A percentile compares a stretch with the other conserved stretches of the same genome.
Conservation (phyloP, 2,797 vertebrate genomes). For the Heterohyrax brucei region DNA sequence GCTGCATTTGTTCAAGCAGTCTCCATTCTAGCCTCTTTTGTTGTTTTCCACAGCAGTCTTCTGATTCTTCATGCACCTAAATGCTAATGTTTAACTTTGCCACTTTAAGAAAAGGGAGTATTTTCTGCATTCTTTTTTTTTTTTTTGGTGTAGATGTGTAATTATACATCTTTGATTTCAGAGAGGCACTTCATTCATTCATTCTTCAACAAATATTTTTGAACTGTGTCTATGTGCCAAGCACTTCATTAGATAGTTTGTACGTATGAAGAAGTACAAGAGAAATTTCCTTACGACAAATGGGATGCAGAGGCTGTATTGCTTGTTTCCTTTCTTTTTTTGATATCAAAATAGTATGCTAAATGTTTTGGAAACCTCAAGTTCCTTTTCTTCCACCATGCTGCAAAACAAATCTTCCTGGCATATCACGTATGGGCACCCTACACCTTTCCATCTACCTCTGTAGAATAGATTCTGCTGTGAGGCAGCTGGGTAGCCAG, state of each 20-base stretch:
- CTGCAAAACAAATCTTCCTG: background rate
- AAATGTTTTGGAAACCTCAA: background rate
- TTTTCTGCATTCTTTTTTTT: background rate
- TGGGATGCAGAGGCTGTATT: background rate
- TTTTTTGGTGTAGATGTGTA: background rate
- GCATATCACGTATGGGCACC: background rate
- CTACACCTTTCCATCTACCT: too few species aligned
- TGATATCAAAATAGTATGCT: background rate
- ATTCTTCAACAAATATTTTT: background rate
- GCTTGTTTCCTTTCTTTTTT: background rate
- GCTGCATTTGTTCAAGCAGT: background rate
- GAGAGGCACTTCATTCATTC: background rate
- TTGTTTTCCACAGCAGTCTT: fast-evolving
- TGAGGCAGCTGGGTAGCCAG: background rate
- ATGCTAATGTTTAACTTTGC: background rate
- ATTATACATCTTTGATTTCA: background rate
- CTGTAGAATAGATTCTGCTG: background rate
- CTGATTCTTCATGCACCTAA: background rate
- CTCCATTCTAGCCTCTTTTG: background rate
- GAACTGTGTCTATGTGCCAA: background rate
- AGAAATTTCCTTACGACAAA: background rate
- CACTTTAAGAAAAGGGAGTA: background rate
- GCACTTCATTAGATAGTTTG: background rate
- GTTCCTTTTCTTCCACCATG: background rate
- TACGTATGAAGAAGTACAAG: background rate